A percentile compares a stretch with the other conserved stretches of the same genome.
Evolutionary conservation across 2,797 vertebrate genomes (phyloP).

Genomic region (Pangasius sanitwongsei): DNA sequence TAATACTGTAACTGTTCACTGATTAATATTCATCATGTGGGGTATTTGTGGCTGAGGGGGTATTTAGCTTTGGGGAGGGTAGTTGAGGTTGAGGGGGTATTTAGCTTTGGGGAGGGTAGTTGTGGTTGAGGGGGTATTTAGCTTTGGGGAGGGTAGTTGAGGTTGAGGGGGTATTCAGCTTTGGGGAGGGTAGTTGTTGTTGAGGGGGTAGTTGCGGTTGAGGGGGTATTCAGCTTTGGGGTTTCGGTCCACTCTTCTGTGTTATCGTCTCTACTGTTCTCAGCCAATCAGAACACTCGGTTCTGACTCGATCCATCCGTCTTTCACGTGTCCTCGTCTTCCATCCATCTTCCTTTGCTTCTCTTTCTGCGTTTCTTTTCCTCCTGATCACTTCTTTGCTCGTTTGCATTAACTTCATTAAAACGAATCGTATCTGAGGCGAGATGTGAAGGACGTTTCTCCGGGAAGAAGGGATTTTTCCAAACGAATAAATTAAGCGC

Average conservation of each 20-base stretch:
- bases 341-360: constrained; percentile 44
- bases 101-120: no score
- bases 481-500: background rate
- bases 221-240: background rate
- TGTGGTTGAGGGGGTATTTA: no score
- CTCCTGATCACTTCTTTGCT: background rate
- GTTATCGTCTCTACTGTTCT: background rate
- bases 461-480: background rate
- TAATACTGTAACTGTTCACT: no score
- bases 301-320: constrained; percentile 69
- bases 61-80: no score
- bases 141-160: background rate
- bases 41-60: no score
- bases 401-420: no score
- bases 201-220: background rate
- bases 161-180: background rate
- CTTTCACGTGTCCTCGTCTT: constrained; percentile 66
- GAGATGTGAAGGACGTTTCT: no score
- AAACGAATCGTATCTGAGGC: no score
- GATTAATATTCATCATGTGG: no score
- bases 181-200: background rate
- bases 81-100: no score
- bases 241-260: background rate
- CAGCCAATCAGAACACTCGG: background rate
- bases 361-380: constrained; percentile 51